Base-by-base conservation (phyloP, 1,140 invertebrate genomes). In the Helicoverpa armigera region DNA sequence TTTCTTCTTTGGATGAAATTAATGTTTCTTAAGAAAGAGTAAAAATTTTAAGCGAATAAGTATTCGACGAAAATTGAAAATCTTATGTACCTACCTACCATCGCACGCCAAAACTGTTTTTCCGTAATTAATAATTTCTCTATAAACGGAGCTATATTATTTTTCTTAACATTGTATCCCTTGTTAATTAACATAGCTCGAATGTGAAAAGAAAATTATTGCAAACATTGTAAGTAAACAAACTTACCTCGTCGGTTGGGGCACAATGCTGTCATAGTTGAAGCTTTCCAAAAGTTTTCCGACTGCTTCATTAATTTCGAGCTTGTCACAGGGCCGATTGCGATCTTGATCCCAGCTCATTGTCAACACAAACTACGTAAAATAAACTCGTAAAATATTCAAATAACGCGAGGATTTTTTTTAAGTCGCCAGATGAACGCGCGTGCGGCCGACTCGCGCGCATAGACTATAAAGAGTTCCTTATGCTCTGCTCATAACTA, bases 391-490 rank as follows among this genome's bases (percentile, higher is more conserved):
- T 11, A n/a, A 78, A 54, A 43, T 31, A 53, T 67, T 69, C 65
- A 29, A 79, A 58, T 54, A 51, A 61, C 61, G 75, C 67, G 67
- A 70, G 29, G 48, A 16, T 69, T 43, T 69, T 69, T 69, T 79
- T 60, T 50, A 69, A 67, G 51, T 43, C 60, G 75, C 53, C 48
- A 69, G 76, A 79, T 58, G 65, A 85, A 83, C 86, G 86, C 91
- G 91, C 92, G 92, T 93, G 91, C 92, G 92, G 74, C 83, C 93
- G 88, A 89, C 92, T 92, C 92, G 93, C 91, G 92, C 90, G 91
- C 92, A 89, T 86, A 31, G 82, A 91, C 90, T 92, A 94, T 94
- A 94, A 94, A 92, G 93, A 93, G 84, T 83, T 87, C 93, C 92
- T 93, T 94, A 91, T 94, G 87, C 90, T 87, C 87, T 80, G 85